These are phyloP conservation scores for Poecilobothrus nobilitatus DNA, from an alignment of 2,888 invertebrate genomes.

Conservation along the genomic window DNA sequence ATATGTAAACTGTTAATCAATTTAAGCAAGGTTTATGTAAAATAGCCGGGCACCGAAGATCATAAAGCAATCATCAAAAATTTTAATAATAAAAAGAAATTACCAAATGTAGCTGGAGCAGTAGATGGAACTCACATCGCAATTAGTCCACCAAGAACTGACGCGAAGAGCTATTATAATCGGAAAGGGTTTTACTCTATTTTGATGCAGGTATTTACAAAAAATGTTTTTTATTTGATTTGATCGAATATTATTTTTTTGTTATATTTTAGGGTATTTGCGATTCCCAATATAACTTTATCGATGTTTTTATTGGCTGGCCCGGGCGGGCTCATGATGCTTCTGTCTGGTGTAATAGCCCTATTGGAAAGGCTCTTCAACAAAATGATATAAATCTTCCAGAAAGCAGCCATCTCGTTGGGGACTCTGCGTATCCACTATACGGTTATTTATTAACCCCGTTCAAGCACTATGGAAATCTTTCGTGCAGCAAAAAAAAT, in stretches of 20 bases:
- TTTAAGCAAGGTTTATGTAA: not conserved
- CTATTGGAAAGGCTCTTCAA: not conserved
- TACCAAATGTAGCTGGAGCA: constrained; percentile 10
- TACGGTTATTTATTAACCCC: not conserved
- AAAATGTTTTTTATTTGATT: constrained; percentile 7
- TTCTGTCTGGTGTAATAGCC: constrained; percentile 13
- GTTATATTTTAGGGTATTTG: constrained; percentile 12
- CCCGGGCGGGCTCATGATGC: constrained; percentile 15
- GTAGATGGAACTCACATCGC: constrained; percentile 11
- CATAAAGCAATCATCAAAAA: not conserved
- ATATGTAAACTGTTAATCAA: not conserved
- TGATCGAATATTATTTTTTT: not conserved
- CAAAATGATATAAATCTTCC: constrained; percentile 2
- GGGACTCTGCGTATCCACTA: constrained; percentile 13
- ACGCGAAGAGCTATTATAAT: constrained; percentile 9
- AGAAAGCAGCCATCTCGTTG: constrained; percentile 10
- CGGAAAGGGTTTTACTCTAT: constrained; percentile 12
- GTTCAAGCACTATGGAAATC: not conserved
- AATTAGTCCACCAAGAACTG: not conserved
- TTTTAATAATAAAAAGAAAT: constrained; percentile 7
- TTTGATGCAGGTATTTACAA: constrained; percentile 7
- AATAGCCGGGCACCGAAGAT: constrained; percentile 9
- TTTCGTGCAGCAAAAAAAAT: not conserved
- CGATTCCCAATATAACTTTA: constrained; percentile 11
- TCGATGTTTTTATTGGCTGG: constrained; percentile 13